Base-by-base conservation (phyloP, 2,797 vertebrate species). In the Pangasius sanitwongsei region DNA sequence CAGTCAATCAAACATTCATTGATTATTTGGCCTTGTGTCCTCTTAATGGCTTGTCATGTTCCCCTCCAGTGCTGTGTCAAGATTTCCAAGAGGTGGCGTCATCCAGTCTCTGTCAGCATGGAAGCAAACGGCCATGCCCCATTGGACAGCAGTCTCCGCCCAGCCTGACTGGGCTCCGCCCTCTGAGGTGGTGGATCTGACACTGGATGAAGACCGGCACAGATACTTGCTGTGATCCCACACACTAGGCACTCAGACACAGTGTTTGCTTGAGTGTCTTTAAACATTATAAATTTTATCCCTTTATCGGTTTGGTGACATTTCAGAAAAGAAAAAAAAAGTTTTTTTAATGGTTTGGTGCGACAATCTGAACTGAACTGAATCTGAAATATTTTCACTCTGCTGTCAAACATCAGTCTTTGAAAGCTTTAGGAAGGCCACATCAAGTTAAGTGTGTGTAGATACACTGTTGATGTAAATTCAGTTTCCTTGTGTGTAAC, bases 121-220 rank as follows among this genome's bases (percentile, higher is more conserved):
- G 97, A 99, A 98, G 93, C 97, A 96, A 92, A 97, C 96, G 93
- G 97, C 97, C 82, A 91, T 96, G 16, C 97, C 97, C 91, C 93
- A 97, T 93, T 98, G 98, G 98, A 97, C 97, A 96, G 95, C 97
- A 41, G 97, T 98, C 93, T 95, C 97, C 61, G 95, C 97, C 70
- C 97, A 97, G 95, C 97, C 98, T 92, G 98, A 95, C 90, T 99
- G 98, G 98, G 97, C 97, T 90, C 97, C 97, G 0, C 97, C 98
- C 8, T 94, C 97, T 0, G 98, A 99, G 94, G 98, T 99, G 89
- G 98, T 99, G 86, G 98, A 99, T 93, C 98, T 99, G 89, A 99
- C 98, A 18, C 94, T 99, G 95, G 98, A 99, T 85, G 98, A 99
- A 95, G 98, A 99, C 88, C 96, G 97, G 90, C 97, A 97, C 95